Evolutionary conservation across 1,140 invertebrate genomes (phyloP).

Genomic region (Tetramorium alpestre): DNA sequence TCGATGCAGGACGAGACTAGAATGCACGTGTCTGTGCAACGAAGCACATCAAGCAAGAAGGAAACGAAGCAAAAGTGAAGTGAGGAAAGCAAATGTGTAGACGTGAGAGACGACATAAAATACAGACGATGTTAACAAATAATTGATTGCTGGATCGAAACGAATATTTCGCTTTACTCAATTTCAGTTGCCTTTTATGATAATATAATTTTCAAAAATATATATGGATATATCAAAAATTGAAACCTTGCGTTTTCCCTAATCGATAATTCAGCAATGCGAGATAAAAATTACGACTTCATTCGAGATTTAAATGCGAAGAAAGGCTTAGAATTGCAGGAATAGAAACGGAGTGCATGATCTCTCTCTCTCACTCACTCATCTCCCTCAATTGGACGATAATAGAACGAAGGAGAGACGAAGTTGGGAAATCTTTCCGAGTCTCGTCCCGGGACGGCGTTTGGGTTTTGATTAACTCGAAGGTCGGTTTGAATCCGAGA

Average conservation of each 20-base stretch:
- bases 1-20: conserved; percentile 58
- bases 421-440: conserved; percentile 70
- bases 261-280: neutral
- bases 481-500: conserved; percentile 76
- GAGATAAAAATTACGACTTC: neutral
- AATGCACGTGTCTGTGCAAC: conserved; percentile 38
- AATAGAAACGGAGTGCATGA: neutral
- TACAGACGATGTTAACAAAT: neutral
- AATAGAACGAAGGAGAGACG: conserved; percentile 71
- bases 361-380: neutral
- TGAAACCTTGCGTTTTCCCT: neutral
- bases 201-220: neutral
- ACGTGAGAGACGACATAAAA: neutral
- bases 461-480: conserved; percentile 82
- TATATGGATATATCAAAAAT: neutral
- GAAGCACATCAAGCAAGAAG: conserved; percentile 42
- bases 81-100: conserved; percentile 14
- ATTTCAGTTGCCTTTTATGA: neutral
- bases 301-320: conserved; percentile 1
- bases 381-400: conserved; percentile 10
- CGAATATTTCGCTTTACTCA: neutral
- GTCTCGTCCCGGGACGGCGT: conserved; percentile 59
- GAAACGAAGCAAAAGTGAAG: conserved; percentile 10
- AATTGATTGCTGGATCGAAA: neutral
- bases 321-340: neutral